These are phyloP conservation scores for Andrena flavipes DNA, from an alignment of 2,888 invertebrate genomes.

Conservation along the genomic window DNA sequence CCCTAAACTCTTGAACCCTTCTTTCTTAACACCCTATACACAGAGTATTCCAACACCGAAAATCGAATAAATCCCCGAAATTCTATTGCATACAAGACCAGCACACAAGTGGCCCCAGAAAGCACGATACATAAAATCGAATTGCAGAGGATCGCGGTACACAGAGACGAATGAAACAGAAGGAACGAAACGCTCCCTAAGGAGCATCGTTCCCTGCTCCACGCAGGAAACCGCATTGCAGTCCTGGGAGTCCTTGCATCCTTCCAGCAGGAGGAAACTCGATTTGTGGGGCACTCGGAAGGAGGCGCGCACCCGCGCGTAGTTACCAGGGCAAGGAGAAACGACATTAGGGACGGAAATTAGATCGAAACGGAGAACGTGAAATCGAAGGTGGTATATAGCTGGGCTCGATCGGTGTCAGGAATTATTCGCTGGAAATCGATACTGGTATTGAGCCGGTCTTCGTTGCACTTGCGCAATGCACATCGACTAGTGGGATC, in stretches of 20 bases:
- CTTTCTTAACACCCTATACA: no score
- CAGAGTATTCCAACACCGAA: no score
- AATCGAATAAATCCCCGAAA: no score
- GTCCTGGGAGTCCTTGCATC: conserved; percentile 39
- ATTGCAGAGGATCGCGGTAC: background rate
- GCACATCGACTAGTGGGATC: background rate
- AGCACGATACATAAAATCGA: background rate
- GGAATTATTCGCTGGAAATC: conserved; percentile 45
- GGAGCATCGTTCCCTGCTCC: conserved; percentile 5
- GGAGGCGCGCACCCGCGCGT: conserved; percentile 26
- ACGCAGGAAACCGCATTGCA: conserved; percentile 53
- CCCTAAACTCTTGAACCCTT: no score
- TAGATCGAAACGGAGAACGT: conserved; percentile 51
- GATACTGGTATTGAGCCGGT: conserved; percentile 11
- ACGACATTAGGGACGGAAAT: conserved; percentile 51
- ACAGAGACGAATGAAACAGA: background rate
- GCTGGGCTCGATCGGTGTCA: conserved; percentile 32
- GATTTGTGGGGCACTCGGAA: conserved; percentile 62
- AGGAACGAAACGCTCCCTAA: background rate
- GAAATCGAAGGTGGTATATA: conserved; percentile 47
- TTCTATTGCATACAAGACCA: no score
- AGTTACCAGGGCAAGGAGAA: conserved; percentile 27
- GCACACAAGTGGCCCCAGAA: no score
- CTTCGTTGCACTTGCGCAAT: conserved; percentile 17
- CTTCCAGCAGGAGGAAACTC: conserved; percentile 59